Percentiles rank a stretch among this genome's conserved stretches.
phyloP scores from a whole-genome alignment of 2,113 vertebrate genomes.

The Cryptoleucopteryx plumbea region DNA sequence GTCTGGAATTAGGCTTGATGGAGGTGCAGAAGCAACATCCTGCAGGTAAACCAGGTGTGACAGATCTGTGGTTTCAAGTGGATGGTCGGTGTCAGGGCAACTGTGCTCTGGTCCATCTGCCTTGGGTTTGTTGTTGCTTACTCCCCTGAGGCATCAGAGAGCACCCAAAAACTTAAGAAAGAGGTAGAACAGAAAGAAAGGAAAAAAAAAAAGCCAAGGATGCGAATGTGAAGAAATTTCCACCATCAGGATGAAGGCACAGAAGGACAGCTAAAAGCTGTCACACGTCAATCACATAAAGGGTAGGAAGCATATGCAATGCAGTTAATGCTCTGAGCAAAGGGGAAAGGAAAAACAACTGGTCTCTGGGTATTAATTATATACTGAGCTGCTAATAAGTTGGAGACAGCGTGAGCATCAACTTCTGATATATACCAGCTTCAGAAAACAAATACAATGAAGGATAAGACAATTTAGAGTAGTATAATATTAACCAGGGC shows the following conservation, averaged over 20 bases:
- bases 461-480: constrained; percentile 8
- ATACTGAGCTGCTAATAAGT: constrained; percentile 27
- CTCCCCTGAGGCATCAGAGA: not conserved
- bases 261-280: constrained; percentile 43
- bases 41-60: not conserved
- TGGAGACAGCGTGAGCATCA: not conserved
- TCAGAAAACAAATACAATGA: constrained; percentile 12
- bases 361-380: constrained; percentile 53
- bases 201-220: not conserved
- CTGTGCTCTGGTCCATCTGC: not conserved
- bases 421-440: not conserved
- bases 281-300: constrained; percentile 54
- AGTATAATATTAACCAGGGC: constrained; percentile 47
- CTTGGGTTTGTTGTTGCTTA: not conserved
- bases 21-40: not conserved
- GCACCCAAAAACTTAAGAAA: not conserved
- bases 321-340: constrained; percentile 17
- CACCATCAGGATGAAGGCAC: not conserved
- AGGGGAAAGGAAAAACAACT: not conserved
- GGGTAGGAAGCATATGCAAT: constrained; percentile 32
- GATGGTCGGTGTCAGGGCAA: not conserved
- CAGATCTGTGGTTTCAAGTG: not conserved
- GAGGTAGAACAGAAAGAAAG: not conserved
- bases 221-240: not conserved
- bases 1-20: not conserved